A percentile compares a stretch with the other conserved stretches of the same genome.
phyloP scores from a whole-genome alignment of 2,797 vertebrate genomes.

The Menidia menidia region DNA sequence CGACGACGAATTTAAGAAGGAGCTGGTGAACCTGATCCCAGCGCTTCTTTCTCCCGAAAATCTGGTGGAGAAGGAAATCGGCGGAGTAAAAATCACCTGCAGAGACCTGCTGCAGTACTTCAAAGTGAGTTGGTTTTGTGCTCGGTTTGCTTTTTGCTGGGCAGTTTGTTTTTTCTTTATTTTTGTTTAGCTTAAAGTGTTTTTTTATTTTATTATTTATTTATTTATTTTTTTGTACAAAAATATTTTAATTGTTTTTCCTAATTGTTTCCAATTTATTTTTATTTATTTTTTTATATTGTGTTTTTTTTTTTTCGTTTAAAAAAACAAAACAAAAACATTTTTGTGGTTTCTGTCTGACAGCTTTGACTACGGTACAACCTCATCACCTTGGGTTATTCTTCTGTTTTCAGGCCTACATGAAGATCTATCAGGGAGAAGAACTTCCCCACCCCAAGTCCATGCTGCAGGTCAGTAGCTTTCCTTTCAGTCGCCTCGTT shows the following conservation, averaged over 20 bases:
- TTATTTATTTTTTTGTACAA: too few species aligned
- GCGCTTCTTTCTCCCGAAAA: constrained; percentile 89
- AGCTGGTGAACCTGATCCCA: constrained; percentile 86
- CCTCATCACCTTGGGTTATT: neutral
- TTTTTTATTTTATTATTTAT: too few species aligned
- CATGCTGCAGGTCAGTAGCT: constrained; percentile 89
- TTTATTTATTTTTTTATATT: too few species aligned
- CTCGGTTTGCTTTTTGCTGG: neutral
- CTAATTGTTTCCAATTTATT: too few species aligned
- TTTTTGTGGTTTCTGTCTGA: neutral
- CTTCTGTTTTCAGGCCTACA: constrained; percentile 85
- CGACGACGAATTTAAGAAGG: constrained; percentile 89
- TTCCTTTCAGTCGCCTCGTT: neutral
- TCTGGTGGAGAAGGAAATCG: constrained; percentile 93
- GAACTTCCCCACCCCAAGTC: constrained; percentile 94
- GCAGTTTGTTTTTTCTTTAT: too few species aligned
- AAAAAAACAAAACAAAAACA: too few species aligned
- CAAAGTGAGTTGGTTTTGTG: constrained; percentile 78
- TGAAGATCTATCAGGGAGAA: constrained; percentile 96
- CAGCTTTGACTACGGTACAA: neutral
- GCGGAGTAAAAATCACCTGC: constrained; percentile 92
- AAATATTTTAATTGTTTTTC: too few species aligned
- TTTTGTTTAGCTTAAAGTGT: too few species aligned
- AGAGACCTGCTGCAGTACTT: constrained; percentile 94
- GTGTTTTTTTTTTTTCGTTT: too few species aligned